Evolutionary conservation across 2,888 invertebrate species (phyloP), one percentile per base, ranked within the genome.

Genomic region (Dione vanillae): DNA sequence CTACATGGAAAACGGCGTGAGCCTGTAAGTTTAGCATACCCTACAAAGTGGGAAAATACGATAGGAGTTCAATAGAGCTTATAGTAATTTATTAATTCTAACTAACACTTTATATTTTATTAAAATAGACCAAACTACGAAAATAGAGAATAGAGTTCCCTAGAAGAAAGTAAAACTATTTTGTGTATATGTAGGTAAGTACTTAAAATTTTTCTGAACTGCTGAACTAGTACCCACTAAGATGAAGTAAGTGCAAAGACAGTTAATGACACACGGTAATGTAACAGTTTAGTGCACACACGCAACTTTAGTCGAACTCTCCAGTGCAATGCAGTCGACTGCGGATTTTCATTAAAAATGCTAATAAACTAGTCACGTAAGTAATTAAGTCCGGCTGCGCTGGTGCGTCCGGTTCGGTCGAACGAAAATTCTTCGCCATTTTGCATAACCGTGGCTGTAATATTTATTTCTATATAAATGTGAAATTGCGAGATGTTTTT

Each of bases 261-360:
- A 14, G 27, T 41, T 58, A 19, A 58, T 3, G 37, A 9, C 6
- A 6, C 12, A 0, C 7, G 16, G 41, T 41, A 40, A 58, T 10
- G 10, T 14, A 10, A 43, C n/a, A 9, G 43, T n/a, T 43, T 10
- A 52, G 14, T 12, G 6, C 14, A 27, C 58, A 19, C 40, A 58
- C 19, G 14, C 61, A n/a, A 43, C 27, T 62, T 35, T 47, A 11
- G 37, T 10, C 35, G 0, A 5, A 11, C 3, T 11, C 37, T 37
- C 62, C 47, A 64, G 62, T 64, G 49, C 64, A 67, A 64, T 54
- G 56, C 52, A 67, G 64, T 43, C 14, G 58, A 69, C 61, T 61
- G 69, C 65, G 54, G 40, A 35, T 59, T 51, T 54, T 52, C 52
- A 59, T 70, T 59, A 70, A 70, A 70, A 65, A 70, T 70, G 65